Evolutionary conservation across 2,113 vertebrate species (phyloP), one percentile per base, ranked within the genome.

Genomic region (Toxotes jaculatrix): DNA sequence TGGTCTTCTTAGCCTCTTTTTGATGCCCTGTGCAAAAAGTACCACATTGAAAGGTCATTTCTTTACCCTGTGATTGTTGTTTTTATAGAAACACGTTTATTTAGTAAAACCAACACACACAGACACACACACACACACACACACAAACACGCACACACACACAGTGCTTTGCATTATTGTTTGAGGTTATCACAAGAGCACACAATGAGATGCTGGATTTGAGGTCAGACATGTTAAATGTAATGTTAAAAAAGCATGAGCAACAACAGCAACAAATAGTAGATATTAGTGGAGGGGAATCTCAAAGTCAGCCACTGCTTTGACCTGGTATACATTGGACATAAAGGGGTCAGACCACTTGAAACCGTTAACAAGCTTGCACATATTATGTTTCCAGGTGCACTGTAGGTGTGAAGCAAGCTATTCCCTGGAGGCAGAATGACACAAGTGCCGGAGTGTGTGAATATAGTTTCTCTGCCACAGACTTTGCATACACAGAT

Each of bases 321-420:
- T 80, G 64, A 62, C 59, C 71, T 45, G 71, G 31, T 70, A 38
- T 74, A 21, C 27, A 51, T 13, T 60, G 49, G 53, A 27, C 5
- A 16, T 64, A 47, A 70, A 23, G 51, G 56, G 66, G 68, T 83
- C 59, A 80, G 77, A 73, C 38, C 63, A 66, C 34, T 79, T 63
- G 47, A 64, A 63, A 69, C 63, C 7, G 53, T 87, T 66, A 69
- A 85, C 70, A 71, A 80, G 74, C 74, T 56, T 45, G 40, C 31
- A 56, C 42, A 51, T 86, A 73, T 78, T 56, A 66, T 55, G 56
- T 86, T 82, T 74, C 72, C 69, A 83, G 83, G 77, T 89, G 81
- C 69, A 64, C 51, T 47, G 57, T 23, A 76, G 74, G 77, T 82
- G 76, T 75, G 77, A 82, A 72, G 42, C 34, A 36, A 73, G 59